These are phyloP conservation scores for Oligia strigilis DNA, from an alignment of 2,888 invertebrate species.

Conservation along the genomic window DNA sequence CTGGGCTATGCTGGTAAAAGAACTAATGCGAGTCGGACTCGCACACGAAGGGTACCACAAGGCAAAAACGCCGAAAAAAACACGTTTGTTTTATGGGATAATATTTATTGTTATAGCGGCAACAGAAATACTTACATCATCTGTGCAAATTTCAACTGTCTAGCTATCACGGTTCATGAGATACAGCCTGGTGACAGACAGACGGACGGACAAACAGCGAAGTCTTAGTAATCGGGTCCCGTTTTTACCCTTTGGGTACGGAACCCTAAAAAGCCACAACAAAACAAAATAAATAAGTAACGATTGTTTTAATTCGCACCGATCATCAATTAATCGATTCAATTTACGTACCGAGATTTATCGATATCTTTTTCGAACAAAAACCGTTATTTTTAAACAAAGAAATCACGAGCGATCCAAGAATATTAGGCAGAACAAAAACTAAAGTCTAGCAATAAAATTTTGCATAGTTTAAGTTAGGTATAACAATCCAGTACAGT, in stretches of 20 bases:
- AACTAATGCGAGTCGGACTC: neutral
- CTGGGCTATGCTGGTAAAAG: neutral
- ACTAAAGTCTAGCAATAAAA: slow-evolving; percentile 58
- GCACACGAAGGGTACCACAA: no score
- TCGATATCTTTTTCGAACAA: slow-evolving; percentile 17
- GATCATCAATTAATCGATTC: slow-evolving; percentile 39
- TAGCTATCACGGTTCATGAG: no score
- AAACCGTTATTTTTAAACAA: slow-evolving; percentile 51
- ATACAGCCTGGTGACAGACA: no score
- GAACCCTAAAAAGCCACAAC: neutral
- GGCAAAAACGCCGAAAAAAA: no score
- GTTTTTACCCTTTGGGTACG: no score
- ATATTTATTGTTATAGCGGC: no score
- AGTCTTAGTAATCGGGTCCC: no score
- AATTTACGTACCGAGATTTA: slow-evolving; percentile 41
- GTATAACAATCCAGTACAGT: slow-evolving; percentile 70
- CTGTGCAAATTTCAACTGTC: no score
- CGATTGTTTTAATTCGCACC: slow-evolving; percentile 49
- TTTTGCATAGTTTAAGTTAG: slow-evolving; percentile 61
- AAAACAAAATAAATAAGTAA: slow-evolving; percentile 30
- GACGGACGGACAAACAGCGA: no score
- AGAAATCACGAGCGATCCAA: slow-evolving; percentile 30
- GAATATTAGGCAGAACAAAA: slow-evolving; percentile 53
- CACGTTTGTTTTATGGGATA: no score
- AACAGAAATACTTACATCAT: no score